Evolutionary conservation across 2,113 vertebrate species (phyloP).

Genomic region (Hippocampus guttulatus): DNA sequence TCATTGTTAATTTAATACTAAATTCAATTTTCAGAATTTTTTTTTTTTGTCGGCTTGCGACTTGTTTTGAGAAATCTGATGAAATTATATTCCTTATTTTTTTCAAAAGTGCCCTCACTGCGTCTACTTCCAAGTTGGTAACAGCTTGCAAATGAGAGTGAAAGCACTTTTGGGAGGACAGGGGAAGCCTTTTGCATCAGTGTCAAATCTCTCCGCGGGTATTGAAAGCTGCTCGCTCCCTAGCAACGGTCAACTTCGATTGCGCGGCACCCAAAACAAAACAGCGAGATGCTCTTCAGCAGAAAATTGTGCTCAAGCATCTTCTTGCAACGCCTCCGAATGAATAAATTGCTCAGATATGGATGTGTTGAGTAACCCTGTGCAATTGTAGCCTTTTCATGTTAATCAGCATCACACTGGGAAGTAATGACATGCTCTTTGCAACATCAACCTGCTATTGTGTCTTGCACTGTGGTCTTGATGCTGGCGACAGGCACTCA

Average conservation of each 20-base stretch:
- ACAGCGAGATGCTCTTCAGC: neutral
- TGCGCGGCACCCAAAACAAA: neutral
- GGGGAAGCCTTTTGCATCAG: slow-evolving; percentile 25
- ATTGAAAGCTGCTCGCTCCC: slow-evolving; percentile 34
- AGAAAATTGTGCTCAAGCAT: neutral
- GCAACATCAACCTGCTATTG: slow-evolving; percentile 2
- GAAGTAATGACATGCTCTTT: slow-evolving; percentile 7
- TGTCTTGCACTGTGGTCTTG: slow-evolving; percentile 11
- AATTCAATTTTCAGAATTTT: too few relatives aligned
- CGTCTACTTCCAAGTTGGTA: neutral
- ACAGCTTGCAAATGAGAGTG: neutral
- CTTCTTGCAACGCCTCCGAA: neutral
- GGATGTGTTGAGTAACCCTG: slow-evolving; percentile 7
- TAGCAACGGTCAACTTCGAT: slow-evolving; percentile 39
- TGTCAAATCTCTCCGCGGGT: slow-evolving; percentile 28
- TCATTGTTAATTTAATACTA: too few relatives aligned
- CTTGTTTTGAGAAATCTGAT: too few relatives aligned
- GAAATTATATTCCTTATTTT: too few relatives aligned
- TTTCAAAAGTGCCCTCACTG: neutral
- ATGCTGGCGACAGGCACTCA: slow-evolving; percentile 13
- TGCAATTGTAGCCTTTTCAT: slow-evolving; percentile 36
- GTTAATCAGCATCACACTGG: slow-evolving; percentile 26
- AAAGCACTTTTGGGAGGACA: slow-evolving; percentile 20
- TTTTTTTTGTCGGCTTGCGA: too few relatives aligned
- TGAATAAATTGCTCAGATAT: neutral